Conservation (phyloP, 2,888 invertebrate genomes). For the Acanthosoma haemorrhoidale region DNA sequence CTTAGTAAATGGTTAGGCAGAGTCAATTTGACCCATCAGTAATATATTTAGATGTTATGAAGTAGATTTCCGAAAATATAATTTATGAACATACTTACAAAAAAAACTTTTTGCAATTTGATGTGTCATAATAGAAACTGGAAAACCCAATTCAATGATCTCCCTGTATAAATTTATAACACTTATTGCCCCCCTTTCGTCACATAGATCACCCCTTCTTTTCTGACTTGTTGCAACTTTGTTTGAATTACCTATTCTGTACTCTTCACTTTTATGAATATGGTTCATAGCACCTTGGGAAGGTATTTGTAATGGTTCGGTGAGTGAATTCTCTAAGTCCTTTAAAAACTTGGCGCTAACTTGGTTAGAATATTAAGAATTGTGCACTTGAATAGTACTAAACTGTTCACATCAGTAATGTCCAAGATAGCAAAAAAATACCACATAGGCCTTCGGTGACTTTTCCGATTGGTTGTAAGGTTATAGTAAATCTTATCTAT, state of each 20-base stretch:
- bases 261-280: background rate
- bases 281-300: background rate
- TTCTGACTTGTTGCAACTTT: background rate
- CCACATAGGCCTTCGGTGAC: constrained; percentile 41
- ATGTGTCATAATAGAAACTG: background rate
- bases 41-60: too few species aligned
- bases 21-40: too few species aligned
- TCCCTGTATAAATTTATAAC: constrained; percentile 10
- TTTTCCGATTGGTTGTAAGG: constrained; percentile 39
- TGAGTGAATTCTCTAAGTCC: background rate
- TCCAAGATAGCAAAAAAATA: constrained; percentile 41
- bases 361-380: background rate
- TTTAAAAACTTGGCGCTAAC: constrained; percentile 1
- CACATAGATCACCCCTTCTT: constrained; percentile 22
- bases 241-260: background rate
- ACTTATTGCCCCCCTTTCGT: background rate
- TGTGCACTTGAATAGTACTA: constrained; percentile 27
- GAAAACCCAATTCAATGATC: constrained; percentile 17
- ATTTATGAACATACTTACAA: too few species aligned
- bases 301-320: constrained; percentile 2
- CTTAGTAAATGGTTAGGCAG: too few species aligned
- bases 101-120: background rate
- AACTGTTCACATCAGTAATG: constrained; percentile 41
- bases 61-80: too few species aligned
- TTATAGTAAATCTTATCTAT: constrained; percentile 41